A percentile compares a stretch with the other conserved stretches of the same genome.
These are phyloP conservation scores for Dendroctonus ponderosae DNA, from an alignment of 1,140 invertebrate genomes.

Conservation along the genomic window DNA sequence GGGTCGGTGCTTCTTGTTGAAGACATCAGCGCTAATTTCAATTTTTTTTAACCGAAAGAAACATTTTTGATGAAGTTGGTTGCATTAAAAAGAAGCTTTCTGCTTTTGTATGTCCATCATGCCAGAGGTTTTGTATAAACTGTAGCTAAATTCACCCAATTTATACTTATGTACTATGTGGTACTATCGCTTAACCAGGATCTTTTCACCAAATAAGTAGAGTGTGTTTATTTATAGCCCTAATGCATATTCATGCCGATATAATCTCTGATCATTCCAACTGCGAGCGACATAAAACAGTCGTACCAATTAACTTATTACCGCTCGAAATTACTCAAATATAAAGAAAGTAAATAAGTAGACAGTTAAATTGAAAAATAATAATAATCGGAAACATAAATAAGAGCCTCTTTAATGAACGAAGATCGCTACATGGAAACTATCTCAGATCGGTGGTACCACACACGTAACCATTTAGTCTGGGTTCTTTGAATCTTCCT, in stretches of 20 bases:
- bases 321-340: conserved; percentile 13
- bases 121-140: no score
- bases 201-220: conserved; percentile 21
- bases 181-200: conserved; percentile 1
- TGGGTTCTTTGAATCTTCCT: conserved; percentile 2
- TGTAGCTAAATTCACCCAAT: background rate
- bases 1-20: no score
- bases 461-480: background rate
- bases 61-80: no score
- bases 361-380: conserved; percentile 26
- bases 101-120: no score
- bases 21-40: no score
- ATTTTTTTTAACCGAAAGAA: no score
- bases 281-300: conserved; percentile 22
- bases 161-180: background rate
- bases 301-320: conserved; percentile 25
- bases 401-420: conserved; percentile 8
- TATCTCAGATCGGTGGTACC: background rate
- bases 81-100: no score
- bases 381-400: conserved; percentile 20
- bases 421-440: no score
- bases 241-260: conserved; percentile 20
- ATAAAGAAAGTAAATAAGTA: conserved; percentile 17
- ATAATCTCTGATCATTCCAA: conserved; percentile 13
- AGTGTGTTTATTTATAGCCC: conserved; percentile 17